Conservation (phyloP, 2,888 invertebrate species). For the Trichogramma dendrolimi region DNA sequence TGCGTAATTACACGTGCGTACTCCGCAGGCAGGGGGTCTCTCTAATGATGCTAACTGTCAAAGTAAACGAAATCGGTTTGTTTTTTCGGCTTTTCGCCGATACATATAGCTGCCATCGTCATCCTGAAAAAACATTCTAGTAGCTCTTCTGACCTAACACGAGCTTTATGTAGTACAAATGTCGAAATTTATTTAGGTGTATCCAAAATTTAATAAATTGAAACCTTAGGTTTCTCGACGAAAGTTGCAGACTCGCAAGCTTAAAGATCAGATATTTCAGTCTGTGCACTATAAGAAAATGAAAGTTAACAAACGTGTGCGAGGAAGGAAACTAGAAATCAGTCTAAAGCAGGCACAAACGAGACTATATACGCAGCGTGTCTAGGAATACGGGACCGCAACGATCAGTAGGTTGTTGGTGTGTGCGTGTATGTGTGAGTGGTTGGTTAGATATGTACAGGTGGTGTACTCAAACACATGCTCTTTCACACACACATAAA, state of each 20-base stretch:
- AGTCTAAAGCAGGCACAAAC: constrained; percentile 11
- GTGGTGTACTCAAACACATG: not conserved
- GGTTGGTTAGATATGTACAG: not conserved
- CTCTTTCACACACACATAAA: no score
- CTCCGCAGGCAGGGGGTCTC: not conserved
- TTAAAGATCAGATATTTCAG: no score
- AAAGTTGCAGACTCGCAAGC: no score
- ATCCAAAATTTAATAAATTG: no score
- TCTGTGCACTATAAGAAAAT: not conserved
- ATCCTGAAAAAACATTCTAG: no score
- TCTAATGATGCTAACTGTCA: not conserved
- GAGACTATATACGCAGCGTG: constrained; percentile 9
- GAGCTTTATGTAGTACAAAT: no score
- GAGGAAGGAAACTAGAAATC: constrained; percentile 11
- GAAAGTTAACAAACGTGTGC: not conserved
- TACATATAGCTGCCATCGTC: no score
- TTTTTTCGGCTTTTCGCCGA: no score
- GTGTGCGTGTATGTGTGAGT: not conserved
- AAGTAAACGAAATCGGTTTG: not conserved
- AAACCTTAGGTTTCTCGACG: no score
- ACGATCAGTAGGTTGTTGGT: constrained; percentile 49
- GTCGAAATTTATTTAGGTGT: no score
- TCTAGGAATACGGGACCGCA: constrained; percentile 44
- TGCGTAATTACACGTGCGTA: not conserved
- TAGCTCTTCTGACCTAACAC: no score